Evolutionary conservation across 2,888 invertebrate species (phyloP), one percentile per base, ranked within the genome.

Genomic region (Eupelmus urozonus): DNA sequence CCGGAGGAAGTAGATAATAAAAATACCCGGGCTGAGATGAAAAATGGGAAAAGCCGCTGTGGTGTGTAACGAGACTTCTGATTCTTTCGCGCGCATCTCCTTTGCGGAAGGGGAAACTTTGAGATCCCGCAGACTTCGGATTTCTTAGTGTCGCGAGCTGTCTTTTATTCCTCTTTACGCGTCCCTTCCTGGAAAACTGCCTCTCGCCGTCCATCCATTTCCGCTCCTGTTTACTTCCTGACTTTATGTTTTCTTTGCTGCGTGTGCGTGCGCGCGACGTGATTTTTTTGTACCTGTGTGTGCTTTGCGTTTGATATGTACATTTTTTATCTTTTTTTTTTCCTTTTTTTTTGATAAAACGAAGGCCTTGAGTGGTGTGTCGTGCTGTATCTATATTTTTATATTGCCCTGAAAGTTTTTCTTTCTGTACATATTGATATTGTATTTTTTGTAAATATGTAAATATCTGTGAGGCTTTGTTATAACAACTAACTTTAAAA

Each of bases 51-150:
- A 34, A 34, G 9, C 9, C 9, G 45, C 20, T 18, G 23, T 27
- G 23, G 66, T 34, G 51, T 16, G 53, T 23, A 67, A 67, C 23
- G 34, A 67, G 53, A 53, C 66, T 67, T 23, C 53, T 29, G 66
- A 67, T 67, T 67, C 51, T 67, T 53, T 27, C n/a, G n/a, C 23
- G 7, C 34, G 13, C n/a, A 49, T 60, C 34, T 45, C 29, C 65
- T 53, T 34, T 67, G n/a, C 45, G n/a, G 9, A 34, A 34, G 34
- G 9, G 9, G 34, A 34, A 34, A 34, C 9, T 34, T 34, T 9
- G 34, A 34, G 9, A 34, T 34, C 34, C 9, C 9, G 9, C 34
- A 34, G 34, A 34, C n/a, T n/a, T n/a, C n/a, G n/a, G n/a, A n/a
- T n/a, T n/a, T 34, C 34, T 34, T 5, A 5, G 9, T 34, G 9